These are phyloP conservation scores for Mus minutoides DNA, from an alignment of 2,797 vertebrate species.

Conservation along the genomic window DNA sequence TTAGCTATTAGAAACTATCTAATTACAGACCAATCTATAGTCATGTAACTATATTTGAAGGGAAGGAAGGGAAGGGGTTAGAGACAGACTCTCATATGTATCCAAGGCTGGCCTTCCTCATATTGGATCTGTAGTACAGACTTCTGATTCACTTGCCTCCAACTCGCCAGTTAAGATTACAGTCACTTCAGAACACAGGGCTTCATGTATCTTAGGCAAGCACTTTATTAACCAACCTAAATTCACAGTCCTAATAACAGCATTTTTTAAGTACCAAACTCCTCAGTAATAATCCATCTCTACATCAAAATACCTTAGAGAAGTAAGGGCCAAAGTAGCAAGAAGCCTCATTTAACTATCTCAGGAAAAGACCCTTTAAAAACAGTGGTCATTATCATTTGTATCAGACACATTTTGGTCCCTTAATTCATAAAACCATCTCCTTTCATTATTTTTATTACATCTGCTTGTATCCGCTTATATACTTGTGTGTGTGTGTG, in stretches of 20 bases:
- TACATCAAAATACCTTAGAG: background rate
- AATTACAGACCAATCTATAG: background rate
- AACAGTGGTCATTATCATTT: background rate
- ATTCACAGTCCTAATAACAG: background rate
- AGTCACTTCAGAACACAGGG: background rate
- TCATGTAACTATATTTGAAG: background rate
- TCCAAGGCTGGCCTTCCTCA: background rate
- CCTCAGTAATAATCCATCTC: background rate
- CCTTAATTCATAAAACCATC: slow-evolving; percentile 31
- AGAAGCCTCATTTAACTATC: background rate
- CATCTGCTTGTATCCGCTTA: background rate
- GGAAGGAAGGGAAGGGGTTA: background rate
- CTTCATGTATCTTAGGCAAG: background rate
- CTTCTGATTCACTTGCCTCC: background rate
- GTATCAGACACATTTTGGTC: background rate
- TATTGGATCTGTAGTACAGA: background rate
- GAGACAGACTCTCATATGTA: background rate
- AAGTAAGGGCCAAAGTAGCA: background rate
- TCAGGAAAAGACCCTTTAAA: slow-evolving; percentile 8
- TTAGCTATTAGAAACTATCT: background rate
- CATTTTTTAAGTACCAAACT: slow-evolving; percentile 50
- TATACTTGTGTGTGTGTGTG: background rate
- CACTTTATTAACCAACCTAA: background rate
- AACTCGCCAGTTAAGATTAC: background rate
- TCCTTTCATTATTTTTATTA: background rate